A percentile compares a stretch with the other conserved stretches of the same genome.
Conservation (phyloP, 2,888 invertebrate genomes). For the Heliothis peltigera region DNA sequence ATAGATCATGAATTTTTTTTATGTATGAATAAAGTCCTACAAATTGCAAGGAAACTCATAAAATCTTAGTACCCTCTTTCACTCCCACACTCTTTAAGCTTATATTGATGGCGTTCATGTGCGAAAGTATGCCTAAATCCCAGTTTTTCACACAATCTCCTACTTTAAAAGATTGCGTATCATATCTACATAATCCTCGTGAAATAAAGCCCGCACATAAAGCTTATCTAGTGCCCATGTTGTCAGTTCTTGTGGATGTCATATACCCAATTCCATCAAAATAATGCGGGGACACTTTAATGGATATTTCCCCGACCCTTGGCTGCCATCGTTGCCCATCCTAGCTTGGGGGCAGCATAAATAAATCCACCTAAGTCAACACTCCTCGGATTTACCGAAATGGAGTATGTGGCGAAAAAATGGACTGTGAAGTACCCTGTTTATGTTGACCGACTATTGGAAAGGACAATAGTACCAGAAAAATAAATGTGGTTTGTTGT, state of each 20-base stretch:
- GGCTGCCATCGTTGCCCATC: slow-evolving; percentile 49
- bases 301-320: slow-evolving; percentile 52
- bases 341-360: slow-evolving; percentile 56
- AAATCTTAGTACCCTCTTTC: background rate
- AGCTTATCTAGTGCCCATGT: slow-evolving; percentile 9
- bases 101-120: background rate
- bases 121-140: background rate
- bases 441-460: slow-evolving; percentile 1
- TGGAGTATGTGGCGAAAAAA: slow-evolving; percentile 37
- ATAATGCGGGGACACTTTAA: slow-evolving; percentile 55
- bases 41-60: no score
- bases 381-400: slow-evolving; percentile 48
- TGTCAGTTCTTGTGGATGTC: slow-evolving; percentile 26
- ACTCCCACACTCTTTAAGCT: background rate
- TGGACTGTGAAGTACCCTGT: slow-evolving; percentile 21
- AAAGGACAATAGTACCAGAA: background rate
- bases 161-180: background rate
- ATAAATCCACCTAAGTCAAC: slow-evolving; percentile 64
- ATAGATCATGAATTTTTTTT: no score
- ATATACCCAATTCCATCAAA: slow-evolving; percentile 40
- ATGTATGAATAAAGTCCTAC: no score
- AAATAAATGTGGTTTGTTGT: background rate
- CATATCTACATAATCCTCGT: background rate
- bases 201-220: slow-evolving; percentile 16
- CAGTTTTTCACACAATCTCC: background rate